Conservation (phyloP, 2,113 vertebrate species). For the Petrocephalus microphthalmus region DNA sequence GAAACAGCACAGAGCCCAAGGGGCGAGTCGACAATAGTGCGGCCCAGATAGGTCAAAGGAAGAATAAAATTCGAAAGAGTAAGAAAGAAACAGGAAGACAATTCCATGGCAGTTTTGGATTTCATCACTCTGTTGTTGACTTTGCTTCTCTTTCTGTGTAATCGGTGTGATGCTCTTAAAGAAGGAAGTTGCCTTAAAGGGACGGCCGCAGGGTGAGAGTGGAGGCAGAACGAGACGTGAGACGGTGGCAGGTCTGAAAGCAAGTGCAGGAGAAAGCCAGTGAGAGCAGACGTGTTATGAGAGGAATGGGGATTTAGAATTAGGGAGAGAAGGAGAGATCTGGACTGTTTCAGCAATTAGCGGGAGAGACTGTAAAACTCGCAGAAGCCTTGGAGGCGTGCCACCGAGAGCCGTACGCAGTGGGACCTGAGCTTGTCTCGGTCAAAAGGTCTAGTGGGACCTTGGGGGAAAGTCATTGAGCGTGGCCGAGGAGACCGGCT, state of each 20-base stretch:
- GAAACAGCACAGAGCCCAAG: not conserved
- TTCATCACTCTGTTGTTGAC: not conserved
- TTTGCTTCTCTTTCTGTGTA: not conserved
- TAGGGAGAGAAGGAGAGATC: not conserved
- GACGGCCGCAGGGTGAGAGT: not conserved
- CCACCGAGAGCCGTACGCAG: not conserved
- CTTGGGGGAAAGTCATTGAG: not conserved
- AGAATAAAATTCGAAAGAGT: not conserved
- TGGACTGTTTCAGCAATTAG: conserved; percentile 19
- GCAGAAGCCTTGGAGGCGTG: not conserved
- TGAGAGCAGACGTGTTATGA: not conserved
- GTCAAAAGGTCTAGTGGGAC: not conserved
- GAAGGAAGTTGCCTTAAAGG: conserved; percentile 15
- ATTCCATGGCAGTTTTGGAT: not conserved
- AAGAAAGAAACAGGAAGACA: not conserved
- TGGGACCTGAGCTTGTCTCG: not conserved
- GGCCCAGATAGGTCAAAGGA: not conserved
- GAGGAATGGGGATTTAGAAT: too few species aligned
- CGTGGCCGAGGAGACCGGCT: not conserved
- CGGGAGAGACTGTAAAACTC: not conserved
- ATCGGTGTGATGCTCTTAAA: conserved; percentile 19
- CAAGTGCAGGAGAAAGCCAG: not conserved
- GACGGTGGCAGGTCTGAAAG: not conserved
- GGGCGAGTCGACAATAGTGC: not conserved
- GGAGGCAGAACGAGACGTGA: not conserved